Percentiles rank a stretch among this genome's conserved stretches.
Evolutionary conservation across 2,113 vertebrate species (phyloP).

Genomic region (Thermophis baileyi): DNA sequence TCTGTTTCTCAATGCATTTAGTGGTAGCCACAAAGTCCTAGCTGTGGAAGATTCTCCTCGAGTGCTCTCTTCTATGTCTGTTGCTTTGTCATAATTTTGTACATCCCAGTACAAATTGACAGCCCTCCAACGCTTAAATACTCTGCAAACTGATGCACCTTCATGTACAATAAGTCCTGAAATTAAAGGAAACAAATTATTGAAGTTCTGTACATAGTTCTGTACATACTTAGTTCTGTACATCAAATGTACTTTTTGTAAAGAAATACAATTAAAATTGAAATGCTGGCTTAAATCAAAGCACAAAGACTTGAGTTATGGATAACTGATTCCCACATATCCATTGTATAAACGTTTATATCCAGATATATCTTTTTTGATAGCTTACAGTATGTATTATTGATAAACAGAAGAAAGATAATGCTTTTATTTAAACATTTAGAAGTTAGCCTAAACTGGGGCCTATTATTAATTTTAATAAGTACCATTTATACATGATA

Average conservation of each 20-base stretch:
- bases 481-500: neutral
- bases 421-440: neutral
- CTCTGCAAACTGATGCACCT: slow-evolving; percentile 92
- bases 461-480: neutral
- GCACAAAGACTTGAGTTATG: neutral
- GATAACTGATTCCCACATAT: neutral
- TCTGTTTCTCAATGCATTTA: slow-evolving; percentile 78
- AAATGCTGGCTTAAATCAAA: neutral
- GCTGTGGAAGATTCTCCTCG: slow-evolving; percentile 73
- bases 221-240: neutral
- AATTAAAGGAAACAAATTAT: slow-evolving; percentile 27
- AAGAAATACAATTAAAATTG: neutral
- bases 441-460: neutral
- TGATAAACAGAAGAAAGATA: slow-evolving; percentile 8
- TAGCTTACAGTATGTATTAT: neutral
- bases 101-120: slow-evolving; percentile 95
- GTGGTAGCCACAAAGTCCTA: slow-evolving; percentile 86
- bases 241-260: neutral
- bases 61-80: slow-evolving; percentile 84
- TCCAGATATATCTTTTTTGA: neutral
- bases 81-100: slow-evolving; percentile 88
- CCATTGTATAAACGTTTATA: neutral
- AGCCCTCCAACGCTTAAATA: slow-evolving; percentile 91
- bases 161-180: slow-evolving; percentile 87
- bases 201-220: slow-evolving; percentile 6